Percentiles rank a stretch among this genome's conserved stretches.
These are phyloP conservation scores for Stichopus chloronotus DNA, from an alignment of 35 echinoderm and acorn worm genomes.

Conservation along the genomic window DNA sequence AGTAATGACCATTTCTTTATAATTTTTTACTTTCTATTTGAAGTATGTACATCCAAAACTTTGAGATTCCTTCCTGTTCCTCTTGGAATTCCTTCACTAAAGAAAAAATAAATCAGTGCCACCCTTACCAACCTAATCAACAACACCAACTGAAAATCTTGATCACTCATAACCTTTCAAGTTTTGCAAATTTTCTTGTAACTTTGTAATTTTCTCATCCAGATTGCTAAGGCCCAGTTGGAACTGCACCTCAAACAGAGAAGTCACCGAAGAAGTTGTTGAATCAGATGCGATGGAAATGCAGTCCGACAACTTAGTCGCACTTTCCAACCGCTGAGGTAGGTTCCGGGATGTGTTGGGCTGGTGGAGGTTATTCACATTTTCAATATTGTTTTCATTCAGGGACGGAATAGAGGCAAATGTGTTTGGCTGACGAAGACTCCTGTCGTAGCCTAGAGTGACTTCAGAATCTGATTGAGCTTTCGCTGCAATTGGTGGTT, in stretches of 20 bases:
- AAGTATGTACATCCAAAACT: too few species aligned
- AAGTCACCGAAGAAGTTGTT: constrained; percentile 77
- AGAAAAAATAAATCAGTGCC: too few species aligned
- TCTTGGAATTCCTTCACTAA: too few species aligned
- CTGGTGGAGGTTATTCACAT: not conserved
- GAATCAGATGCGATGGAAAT: constrained; percentile 63
- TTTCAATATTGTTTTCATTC: not conserved
- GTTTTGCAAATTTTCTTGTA: constrained; percentile 63
- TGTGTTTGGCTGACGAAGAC: not conserved
- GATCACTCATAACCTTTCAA: not conserved
- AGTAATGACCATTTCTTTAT: too few species aligned
- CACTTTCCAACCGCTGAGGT: not conserved
- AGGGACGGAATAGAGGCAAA: not conserved
- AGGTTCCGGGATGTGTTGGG: not conserved
- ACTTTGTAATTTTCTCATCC: constrained; percentile 75
- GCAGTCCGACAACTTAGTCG: not conserved
- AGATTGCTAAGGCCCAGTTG: constrained; percentile 75
- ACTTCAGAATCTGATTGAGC: not conserved
- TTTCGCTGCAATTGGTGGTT: not conserved
- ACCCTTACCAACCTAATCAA: not conserved
- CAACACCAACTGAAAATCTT: not conserved
- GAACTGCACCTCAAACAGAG: constrained; percentile 85
- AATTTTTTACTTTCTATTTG: too few species aligned
- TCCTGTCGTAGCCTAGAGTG: not conserved
- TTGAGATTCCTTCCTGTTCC: too few species aligned